These are phyloP conservation scores for Lysandra bellargus DNA, from an alignment of 2,888 invertebrate genomes.

Conservation along the genomic window DNA sequence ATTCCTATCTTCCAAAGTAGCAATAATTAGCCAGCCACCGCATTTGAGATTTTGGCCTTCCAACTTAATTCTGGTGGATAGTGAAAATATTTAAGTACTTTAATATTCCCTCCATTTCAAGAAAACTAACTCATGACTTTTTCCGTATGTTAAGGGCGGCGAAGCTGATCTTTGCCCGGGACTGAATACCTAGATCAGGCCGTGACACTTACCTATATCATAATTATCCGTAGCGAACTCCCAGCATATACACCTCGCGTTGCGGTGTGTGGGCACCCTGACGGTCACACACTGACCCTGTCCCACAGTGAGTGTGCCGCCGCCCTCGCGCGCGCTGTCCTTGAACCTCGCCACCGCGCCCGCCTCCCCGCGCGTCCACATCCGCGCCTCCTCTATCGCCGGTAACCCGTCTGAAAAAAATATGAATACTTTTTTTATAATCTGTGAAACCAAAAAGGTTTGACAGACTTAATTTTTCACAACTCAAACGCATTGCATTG, in stretches of 20 bases:
- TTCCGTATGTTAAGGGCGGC: too few species aligned
- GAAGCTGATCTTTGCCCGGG: too few species aligned
- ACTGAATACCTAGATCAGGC: neutral
- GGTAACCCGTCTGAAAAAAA: slow-evolving; percentile 56
- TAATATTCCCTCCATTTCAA: too few species aligned
- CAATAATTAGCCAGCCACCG: too few species aligned
- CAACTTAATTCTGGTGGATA: too few species aligned
- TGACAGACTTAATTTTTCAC: neutral
- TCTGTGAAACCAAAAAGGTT: neutral
- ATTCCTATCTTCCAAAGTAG: too few species aligned
- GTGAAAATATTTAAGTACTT: too few species aligned
- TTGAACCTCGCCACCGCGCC: slow-evolving; percentile 94
- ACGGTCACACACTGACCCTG: slow-evolving; percentile 99
- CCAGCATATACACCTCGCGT: slow-evolving; percentile 97
- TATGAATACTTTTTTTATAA: neutral
- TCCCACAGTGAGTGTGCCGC: slow-evolving; percentile 94
- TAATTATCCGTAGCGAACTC: slow-evolving; percentile 99
- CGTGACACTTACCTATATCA: slow-evolving; percentile 86
- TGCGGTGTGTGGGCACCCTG: slow-evolving; percentile 96
- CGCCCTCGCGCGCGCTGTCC: slow-evolving; percentile 89
- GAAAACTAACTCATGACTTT: too few species aligned
- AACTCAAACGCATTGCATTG: too few species aligned
- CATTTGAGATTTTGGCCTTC: too few species aligned
- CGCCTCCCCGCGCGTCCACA: slow-evolving; percentile 97
- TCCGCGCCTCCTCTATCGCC: slow-evolving; percentile 88